A percentile compares a stretch with the other conserved stretches of the same genome.
Evolutionary conservation across 2,888 invertebrate species (phyloP).

Genomic region (Caenorhabditis becei): DNA sequence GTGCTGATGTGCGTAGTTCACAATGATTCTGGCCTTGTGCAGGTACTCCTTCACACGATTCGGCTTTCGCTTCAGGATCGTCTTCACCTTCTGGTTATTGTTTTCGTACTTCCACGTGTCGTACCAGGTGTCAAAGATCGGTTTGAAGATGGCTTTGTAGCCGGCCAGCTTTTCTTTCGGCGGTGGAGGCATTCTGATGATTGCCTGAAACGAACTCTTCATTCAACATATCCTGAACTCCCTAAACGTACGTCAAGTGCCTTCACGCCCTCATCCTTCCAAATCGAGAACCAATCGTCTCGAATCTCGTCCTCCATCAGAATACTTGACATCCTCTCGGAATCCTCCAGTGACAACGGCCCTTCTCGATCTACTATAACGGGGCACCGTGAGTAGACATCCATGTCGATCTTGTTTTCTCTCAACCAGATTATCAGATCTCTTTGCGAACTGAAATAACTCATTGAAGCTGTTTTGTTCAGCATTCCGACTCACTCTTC

Average conservation of each 20-base stretch:
- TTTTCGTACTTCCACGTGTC: conserved; percentile 34
- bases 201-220: conserved; percentile 23
- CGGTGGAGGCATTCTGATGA: conserved; percentile 41
- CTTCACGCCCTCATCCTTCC: conserved; percentile 39
- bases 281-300: conserved; percentile 25
- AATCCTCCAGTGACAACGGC: background rate
- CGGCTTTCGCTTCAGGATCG: background rate
- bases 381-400: conserved; percentile 31
- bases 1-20: conserved; percentile 55
- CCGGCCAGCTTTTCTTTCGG: background rate
- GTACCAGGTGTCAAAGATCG: conserved; percentile 50
- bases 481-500: conserved; percentile 31
- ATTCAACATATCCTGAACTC: background rate
- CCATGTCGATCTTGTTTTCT: conserved; percentile 25
- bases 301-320: conserved; percentile 19
- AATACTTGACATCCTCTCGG: background rate
- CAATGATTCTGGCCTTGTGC: conserved; percentile 41
- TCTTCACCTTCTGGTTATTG: background rate
- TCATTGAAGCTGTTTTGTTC: no score
- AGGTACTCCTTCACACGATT: conserved; percentile 38
- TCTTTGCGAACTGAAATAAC: conserved; percentile 23
- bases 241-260: conserved; percentile 35
- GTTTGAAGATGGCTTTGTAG: conserved; percentile 44
- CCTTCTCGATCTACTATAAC: conserved; percentile 11
- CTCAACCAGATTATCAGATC: conserved; percentile 12